These are phyloP conservation scores for Axis porcinus DNA, from an alignment of 2,113 vertebrate genomes.

Conservation along the genomic window DNA sequence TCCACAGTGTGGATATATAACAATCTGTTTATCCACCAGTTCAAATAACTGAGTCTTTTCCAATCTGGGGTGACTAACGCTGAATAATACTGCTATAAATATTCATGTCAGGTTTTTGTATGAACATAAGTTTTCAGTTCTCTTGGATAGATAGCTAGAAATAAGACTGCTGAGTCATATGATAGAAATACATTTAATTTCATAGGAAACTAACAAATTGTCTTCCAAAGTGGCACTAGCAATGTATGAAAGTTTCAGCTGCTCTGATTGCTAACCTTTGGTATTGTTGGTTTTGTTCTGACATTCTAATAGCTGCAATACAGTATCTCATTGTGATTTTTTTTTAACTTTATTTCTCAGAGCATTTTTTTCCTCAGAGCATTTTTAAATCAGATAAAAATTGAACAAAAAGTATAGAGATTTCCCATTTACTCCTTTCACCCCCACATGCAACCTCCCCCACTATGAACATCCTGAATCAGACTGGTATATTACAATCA, in stretches of 20 bases:
- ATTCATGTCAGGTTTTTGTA: neutral
- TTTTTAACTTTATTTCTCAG: neutral
- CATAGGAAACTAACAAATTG: neutral
- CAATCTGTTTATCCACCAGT: neutral
- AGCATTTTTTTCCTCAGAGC: neutral
- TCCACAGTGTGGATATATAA: neutral
- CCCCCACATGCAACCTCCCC: neutral
- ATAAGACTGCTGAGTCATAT: neutral
- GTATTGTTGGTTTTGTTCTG: neutral
- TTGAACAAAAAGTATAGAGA: neutral
- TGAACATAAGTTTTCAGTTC: neutral
- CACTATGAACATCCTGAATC: neutral
- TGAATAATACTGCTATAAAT: neutral
- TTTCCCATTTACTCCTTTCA: neutral
- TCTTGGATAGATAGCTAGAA: neutral
- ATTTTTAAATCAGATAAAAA: neutral
- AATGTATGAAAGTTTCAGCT: neutral
- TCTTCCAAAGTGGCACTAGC: neutral
- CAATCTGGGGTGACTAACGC: neutral
- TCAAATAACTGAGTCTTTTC: constrained; percentile 9
- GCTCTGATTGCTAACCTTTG: neutral
- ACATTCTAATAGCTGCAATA: neutral
- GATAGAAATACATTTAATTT: neutral
- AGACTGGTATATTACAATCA: neutral
- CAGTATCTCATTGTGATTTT: neutral